Percentiles rank a stretch among this genome's conserved stretches.
phyloP scores from a whole-genome alignment of 1,140 invertebrate genomes.

The Monomorium pharaonis region DNA sequence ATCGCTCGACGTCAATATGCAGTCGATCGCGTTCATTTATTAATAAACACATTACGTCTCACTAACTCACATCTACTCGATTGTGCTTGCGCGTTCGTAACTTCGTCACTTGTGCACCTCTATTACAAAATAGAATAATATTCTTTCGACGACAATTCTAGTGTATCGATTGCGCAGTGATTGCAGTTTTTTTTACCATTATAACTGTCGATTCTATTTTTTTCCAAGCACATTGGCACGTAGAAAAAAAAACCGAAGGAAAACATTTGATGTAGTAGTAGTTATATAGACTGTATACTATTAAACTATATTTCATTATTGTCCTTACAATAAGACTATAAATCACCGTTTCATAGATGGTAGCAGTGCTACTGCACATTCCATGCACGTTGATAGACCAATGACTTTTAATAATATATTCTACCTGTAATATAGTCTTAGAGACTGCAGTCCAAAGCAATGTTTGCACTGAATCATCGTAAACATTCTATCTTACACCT shows the following conservation, averaged over 20 bases:
- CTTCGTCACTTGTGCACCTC: conserved; percentile 57
- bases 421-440: conserved; percentile 48
- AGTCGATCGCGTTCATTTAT: conserved; percentile 61
- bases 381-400: conserved; percentile 62
- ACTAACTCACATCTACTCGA: conserved; percentile 54
- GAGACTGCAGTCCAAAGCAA: conserved; percentile 36
- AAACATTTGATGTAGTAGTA: conserved; percentile 49
- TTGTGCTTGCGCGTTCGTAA: conserved; percentile 70
- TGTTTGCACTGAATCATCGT: conserved; percentile 42
- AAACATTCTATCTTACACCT: conserved; percentile 47
- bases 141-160: background rate
- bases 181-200: conserved; percentile 61
- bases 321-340: conserved; percentile 2
- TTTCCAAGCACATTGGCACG: conserved; percentile 21
- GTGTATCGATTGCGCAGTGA: conserved; percentile 54
- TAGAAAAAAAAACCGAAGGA: background rate
- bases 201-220: conserved; percentile 50
- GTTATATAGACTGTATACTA: conserved; percentile 1
- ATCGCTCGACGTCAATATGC: background rate
- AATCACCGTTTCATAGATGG: conserved; percentile 48
- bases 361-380: conserved; percentile 68
- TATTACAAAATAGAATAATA: conserved; percentile 49
- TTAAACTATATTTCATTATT: conserved; percentile 49
- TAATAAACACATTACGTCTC: conserved; percentile 52
- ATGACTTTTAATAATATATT: conserved; percentile 53